phyloP scores from a whole-genome alignment of 1,140 invertebrate genomes.

The Drosophila parabipectinata region DNA sequence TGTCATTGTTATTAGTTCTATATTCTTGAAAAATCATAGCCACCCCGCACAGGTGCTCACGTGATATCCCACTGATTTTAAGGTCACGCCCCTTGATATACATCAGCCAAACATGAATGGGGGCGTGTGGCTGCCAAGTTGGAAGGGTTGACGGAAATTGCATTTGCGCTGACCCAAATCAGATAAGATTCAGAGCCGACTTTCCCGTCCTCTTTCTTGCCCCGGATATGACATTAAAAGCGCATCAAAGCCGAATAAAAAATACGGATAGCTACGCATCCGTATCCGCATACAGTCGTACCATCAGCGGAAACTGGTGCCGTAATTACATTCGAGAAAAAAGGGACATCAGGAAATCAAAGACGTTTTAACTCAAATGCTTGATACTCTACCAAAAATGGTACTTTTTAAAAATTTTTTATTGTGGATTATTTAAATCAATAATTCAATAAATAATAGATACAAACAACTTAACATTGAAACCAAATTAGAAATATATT shows the following conservation, averaged over 20 bases:
- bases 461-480: too few species aligned
- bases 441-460: too few species aligned
- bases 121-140: constrained; percentile 35
- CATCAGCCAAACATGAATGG: constrained; percentile 73
- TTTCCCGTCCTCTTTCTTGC: constrained; percentile 22
- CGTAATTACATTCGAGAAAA: constrained; percentile 67
- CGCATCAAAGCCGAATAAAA: constrained; percentile 52
- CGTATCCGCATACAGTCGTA: constrained; percentile 4
- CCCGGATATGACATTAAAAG: constrained; percentile 78
- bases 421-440: too few species aligned
- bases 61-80: constrained; percentile 10
- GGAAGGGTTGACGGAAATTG: constrained; percentile 71
- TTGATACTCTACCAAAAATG: constrained; percentile 3
- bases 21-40: neutral
- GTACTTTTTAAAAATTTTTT: too few species aligned
- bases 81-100: constrained; percentile 9
- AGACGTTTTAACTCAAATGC: neutral
- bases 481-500: too few species aligned
- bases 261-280: constrained; percentile 16
- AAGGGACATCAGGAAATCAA: constrained; percentile 6
- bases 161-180: constrained; percentile 75
- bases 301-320: constrained; percentile 65
- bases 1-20: constrained; percentile 15
- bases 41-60: constrained; percentile 59
- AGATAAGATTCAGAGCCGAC: constrained; percentile 57